Base-by-base conservation (phyloP, 2,888 invertebrate genomes). In the Drosophila mettleri region DNA sequence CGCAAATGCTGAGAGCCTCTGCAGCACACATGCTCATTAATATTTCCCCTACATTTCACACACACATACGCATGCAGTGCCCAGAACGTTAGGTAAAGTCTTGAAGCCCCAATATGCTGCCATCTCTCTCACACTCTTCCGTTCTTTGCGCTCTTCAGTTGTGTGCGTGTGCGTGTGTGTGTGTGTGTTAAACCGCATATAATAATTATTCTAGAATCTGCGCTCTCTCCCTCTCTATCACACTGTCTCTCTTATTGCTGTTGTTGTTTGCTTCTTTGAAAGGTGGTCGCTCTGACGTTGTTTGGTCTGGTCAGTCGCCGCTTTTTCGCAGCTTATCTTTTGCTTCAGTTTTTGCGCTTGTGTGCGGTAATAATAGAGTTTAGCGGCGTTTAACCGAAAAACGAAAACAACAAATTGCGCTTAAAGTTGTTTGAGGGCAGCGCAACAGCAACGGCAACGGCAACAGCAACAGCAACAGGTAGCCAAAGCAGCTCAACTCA, bases 201-300 rank as follows among this genome's bases (percentile, higher is more conserved):
- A 79, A 86, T 85, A 88, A 86, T 82, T 78, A 83, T 83, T 87
- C 67, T 85, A 87, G 61, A 86, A 78, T 80, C 80, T 59, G 53
- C 52, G 49, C 54, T 10, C 53, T 29, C 53, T 29, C 14, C n/a
- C 51, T 2, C 20, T 20, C 31, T 31, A 31, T 18, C 43, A n/a
- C 43, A 10, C 29, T 29, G 5, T 12, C 24, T 16, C 46, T 8
- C 18, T 18, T 14, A 6, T 18, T 24, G 34, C 12, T 24, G n/a
- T 48, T 51, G 31, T 54, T 52, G 45, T 58, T 48, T 43, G 36
- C 43, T 69, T 53, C 58, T 73, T 63, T 62, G 45, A 75, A 75
- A 78, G 81, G 81, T 78, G 85, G 67, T 72, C 69, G 78, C 75
- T 79, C 61, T 75, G 66, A 66, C 63, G 68, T 67, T 64, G 58